These are phyloP conservation scores for Oncopeltus fasciatus DNA, from an alignment of 1,140 invertebrate genomes.

Conservation along the genomic window DNA sequence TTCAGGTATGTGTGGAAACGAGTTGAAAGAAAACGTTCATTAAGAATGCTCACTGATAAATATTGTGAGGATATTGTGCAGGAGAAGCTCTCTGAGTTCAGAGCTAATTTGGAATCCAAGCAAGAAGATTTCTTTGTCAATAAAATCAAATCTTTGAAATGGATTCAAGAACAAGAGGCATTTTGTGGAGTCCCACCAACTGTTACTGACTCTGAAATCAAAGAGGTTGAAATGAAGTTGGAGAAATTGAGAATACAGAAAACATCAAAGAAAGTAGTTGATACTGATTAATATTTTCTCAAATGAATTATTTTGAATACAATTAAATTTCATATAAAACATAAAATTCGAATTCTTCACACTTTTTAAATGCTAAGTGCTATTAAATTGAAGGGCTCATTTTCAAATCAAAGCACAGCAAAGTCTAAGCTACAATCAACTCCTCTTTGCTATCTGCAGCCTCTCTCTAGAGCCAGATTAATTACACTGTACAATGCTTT, in stretches of 20 bases:
- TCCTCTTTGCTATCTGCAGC: too few relatives aligned
- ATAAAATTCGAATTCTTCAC: too few relatives aligned
- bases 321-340: too few relatives aligned
- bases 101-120: constrained; percentile 42
- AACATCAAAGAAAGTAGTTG: background rate
- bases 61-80: constrained; percentile 49
- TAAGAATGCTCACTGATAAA: constrained; percentile 45
- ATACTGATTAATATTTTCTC: background rate
- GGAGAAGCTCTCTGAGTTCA: constrained; percentile 47
- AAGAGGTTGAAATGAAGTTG: constrained; percentile 25
- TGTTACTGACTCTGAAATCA: constrained; percentile 48
- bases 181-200: constrained; percentile 45
- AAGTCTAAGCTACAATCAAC: too few relatives aligned
- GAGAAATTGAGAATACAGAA: background rate
- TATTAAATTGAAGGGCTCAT: too few relatives aligned
- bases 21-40: constrained; percentile 42
- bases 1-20: constrained; percentile 12
- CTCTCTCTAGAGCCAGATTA: too few relatives aligned
- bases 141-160: constrained; percentile 40
- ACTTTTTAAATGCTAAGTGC: too few relatives aligned
- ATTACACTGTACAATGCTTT: too few relatives aligned
- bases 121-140: constrained; percentile 49
- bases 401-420: too few relatives aligned
- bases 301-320: too few relatives aligned
- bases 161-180: constrained; percentile 54